Evolutionary conservation across 2,797 vertebrate genomes (phyloP), one percentile per base, ranked within the genome.

Genomic region (Thripadectes ignobilis): DNA sequence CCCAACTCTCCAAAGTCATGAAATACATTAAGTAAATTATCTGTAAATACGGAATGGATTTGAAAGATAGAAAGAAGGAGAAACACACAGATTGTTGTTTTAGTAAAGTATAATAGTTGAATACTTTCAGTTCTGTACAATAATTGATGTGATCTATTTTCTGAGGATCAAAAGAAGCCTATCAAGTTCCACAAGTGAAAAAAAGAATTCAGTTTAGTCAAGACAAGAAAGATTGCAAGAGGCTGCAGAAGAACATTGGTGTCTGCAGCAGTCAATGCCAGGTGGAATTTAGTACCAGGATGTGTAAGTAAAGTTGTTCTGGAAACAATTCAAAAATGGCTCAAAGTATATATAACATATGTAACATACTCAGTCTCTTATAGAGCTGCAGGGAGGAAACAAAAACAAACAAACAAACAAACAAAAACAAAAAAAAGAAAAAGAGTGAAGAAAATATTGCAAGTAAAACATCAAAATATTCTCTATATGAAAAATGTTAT

Each of bases 1-100:
- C 19, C 43, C 55, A 5, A 0, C 2, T 18, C 3, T 22, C 39
- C n/a, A 34, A 36, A 75, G 9, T 30, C 24, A 32, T 36, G 12
- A 17, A 78, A 61, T 19, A 80, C 17, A 32, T 51, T 10, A 52
- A 14, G 36, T 7, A 43, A 2, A 20, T 75, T 34, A 38, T 26
- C 14, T 45, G 13, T 24, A 69, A 88, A 74, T 36, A 41, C 9
- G 19, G 27, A 63, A 18, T 43, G 11, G 21, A 55, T 38, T 63
- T 75, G n/a, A 80, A 63, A 55, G 14, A 26, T 14, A 90, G 46
- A 83, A 79, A 72, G 12, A 81, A 54, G 8, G 10, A 85, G 24
- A 77, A 90, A 52, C 20, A 32, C 13, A 49, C 3, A 45, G 12
- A 13, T 52, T 79, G 76, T 41, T 43, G 61, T 81, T 73, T 43